Evolutionary conservation across 2,888 invertebrate species (phyloP).

Genomic region (Brachypalpus laphriformis): DNA sequence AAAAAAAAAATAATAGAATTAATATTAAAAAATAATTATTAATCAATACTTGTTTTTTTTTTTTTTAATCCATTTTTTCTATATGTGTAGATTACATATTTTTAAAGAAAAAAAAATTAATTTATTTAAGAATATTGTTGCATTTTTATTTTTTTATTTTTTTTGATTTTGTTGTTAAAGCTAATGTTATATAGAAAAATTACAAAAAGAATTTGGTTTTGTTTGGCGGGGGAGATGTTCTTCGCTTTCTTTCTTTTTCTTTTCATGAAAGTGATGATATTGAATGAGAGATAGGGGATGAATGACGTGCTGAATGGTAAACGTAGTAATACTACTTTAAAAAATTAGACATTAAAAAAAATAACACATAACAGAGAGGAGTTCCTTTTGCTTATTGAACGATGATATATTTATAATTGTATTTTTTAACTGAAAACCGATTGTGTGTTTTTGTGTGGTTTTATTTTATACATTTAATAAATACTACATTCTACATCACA

Average conservation of each 20-base stretch:
- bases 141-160: constrained; percentile 42
- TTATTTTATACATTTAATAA: constrained; percentile 74
- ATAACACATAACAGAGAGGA: constrained; percentile 74
- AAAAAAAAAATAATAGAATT: constrained; percentile 38
- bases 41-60: constrained; percentile 69
- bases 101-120: constrained; percentile 42
- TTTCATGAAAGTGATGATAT: constrained; percentile 29
- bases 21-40: constrained; percentile 58
- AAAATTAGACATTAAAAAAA: constrained; percentile 56
- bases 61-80: constrained; percentile 65
- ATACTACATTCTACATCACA: constrained; percentile 77
- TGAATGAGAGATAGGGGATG: constrained; percentile 34
- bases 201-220: constrained; percentile 73
- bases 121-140: constrained; percentile 49
- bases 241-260: constrained; percentile 26
- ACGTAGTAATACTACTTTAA: constrained; percentile 37
- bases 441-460: constrained; percentile 68
- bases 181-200: constrained; percentile 74
- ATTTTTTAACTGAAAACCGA: constrained; percentile 71
- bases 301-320: constrained; percentile 41
- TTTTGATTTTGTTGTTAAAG: constrained; percentile 55
- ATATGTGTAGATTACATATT: constrained; percentile 73
- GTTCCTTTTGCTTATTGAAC: constrained; percentile 58
- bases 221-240: constrained; percentile 66
- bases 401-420: constrained; percentile 64